Percentiles rank a stretch among this genome's conserved stretches.
Conservation (phyloP, 1,140 invertebrate genomes). For the Antheraea mylitta region DNA sequence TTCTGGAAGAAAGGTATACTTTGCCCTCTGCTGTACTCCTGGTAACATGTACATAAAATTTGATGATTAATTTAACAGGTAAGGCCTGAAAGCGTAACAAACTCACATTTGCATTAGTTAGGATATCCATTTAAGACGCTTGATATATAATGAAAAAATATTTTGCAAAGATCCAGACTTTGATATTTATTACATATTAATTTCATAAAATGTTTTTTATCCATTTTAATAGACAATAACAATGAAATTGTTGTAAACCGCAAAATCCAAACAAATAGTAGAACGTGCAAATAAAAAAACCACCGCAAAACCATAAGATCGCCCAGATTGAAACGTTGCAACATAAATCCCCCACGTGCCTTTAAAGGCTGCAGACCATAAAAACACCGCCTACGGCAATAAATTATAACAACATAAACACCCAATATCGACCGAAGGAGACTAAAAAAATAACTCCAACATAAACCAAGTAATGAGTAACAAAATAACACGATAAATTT, state of each 20-base stretch:
- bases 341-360: slow-evolving; percentile 67
- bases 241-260: not conserved
- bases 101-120: no score
- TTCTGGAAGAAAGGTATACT: no score
- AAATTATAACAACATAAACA: slow-evolving; percentile 71
- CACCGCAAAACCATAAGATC: slow-evolving; percentile 46
- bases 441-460: slow-evolving; percentile 44
- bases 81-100: no score
- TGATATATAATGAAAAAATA: no score
- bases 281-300: slow-evolving; percentile 33
- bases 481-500: slow-evolving; percentile 72
- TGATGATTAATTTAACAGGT: no score
- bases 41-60: no score
- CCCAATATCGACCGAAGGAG: slow-evolving; percentile 49
- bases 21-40: no score
- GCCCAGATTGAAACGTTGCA: slow-evolving; percentile 63
- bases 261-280: slow-evolving; percentile 39
- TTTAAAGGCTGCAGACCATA: slow-evolving; percentile 52
- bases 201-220: no score
- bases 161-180: no score
- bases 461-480: slow-evolving; percentile 61
- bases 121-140: no score
- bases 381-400: slow-evolving; percentile 61
- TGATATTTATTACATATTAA: no score
- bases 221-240: not conserved